These are phyloP conservation scores for Otis tarda DNA, from an alignment of 2,113 vertebrate species.

Conservation along the genomic window DNA sequence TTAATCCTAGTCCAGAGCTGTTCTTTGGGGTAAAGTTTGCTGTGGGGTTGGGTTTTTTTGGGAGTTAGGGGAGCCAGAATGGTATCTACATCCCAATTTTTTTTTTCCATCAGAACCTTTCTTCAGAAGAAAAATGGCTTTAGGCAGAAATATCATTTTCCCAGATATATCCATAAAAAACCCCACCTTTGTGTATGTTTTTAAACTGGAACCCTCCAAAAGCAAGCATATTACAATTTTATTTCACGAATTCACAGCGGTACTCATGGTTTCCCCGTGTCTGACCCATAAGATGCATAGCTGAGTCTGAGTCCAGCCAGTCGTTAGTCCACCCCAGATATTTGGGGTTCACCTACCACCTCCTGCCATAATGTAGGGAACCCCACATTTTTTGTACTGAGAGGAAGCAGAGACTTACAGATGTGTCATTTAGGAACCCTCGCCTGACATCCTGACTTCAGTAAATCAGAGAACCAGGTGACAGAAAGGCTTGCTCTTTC, in stretches of 20 bases:
- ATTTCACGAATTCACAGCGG: not conserved
- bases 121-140: not conserved
- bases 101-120: not conserved
- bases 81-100: not conserved
- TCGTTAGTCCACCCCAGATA: not conserved
- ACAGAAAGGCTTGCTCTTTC: not conserved
- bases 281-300: not conserved
- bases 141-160: not conserved
- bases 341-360: not conserved
- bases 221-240: not conserved
- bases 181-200: not conserved
- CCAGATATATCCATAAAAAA: not conserved
- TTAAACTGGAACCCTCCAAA: not conserved
- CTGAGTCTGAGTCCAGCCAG: not conserved
- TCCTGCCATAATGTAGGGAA: not conserved
- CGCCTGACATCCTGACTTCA: not conserved
- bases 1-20: not conserved
- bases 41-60: too few relatives aligned
- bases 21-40: not conserved
- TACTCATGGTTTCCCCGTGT: not conserved
- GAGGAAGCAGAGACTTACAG: not conserved
- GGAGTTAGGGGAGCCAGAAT: rapidly evolving
- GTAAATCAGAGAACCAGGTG: not conserved
- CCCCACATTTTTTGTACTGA: not conserved
- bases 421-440: not conserved